Percentiles rank a stretch among this genome's conserved stretches.
Conservation (phyloP, 2,113 vertebrate genomes). For the Oreochromis tanganicae region DNA sequence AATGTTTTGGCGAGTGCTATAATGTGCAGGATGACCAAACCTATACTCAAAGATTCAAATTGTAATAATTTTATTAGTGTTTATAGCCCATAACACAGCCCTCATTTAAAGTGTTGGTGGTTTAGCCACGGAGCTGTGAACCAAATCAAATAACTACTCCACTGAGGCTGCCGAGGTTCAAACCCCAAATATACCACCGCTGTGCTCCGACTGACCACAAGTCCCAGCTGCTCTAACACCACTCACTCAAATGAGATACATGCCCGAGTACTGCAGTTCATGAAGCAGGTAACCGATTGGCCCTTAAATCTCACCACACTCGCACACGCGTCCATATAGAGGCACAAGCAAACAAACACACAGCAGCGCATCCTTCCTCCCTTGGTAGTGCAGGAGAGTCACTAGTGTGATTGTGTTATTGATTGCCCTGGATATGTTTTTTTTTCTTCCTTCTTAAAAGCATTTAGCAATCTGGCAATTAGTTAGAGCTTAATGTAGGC, state of each 20-base stretch:
- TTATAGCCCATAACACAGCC: neutral
- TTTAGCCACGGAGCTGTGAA: slow-evolving; percentile 37
- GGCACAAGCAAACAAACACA: neutral
- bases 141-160: slow-evolving; percentile 42
- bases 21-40: neutral
- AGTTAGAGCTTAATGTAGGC: slow-evolving; percentile 92
- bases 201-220: slow-evolving; percentile 45
- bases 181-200: slow-evolving; percentile 39
- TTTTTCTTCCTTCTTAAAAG: slow-evolving; percentile 76
- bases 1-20: neutral
- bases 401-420: slow-evolving; percentile 74
- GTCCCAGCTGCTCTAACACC: slow-evolving; percentile 26
- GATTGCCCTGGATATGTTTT: slow-evolving; percentile 80
- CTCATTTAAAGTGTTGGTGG: slow-evolving; percentile 28
- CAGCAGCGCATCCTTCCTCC: slow-evolving; percentile 4
- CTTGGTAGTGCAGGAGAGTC: slow-evolving; percentile 27
- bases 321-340: neutral
- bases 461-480: slow-evolving; percentile 87
- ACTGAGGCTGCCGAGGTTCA: slow-evolving; percentile 37
- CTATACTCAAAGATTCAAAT: neutral
- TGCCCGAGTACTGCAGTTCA: neutral
- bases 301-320: slow-evolving; percentile 3
- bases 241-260: neutral
- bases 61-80: neutral
- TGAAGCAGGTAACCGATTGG: slow-evolving; percentile 15